Percentiles rank a stretch among this genome's conserved stretches.
Conservation (phyloP, 2,797 vertebrate genomes). For the Esox lucius region DNA sequence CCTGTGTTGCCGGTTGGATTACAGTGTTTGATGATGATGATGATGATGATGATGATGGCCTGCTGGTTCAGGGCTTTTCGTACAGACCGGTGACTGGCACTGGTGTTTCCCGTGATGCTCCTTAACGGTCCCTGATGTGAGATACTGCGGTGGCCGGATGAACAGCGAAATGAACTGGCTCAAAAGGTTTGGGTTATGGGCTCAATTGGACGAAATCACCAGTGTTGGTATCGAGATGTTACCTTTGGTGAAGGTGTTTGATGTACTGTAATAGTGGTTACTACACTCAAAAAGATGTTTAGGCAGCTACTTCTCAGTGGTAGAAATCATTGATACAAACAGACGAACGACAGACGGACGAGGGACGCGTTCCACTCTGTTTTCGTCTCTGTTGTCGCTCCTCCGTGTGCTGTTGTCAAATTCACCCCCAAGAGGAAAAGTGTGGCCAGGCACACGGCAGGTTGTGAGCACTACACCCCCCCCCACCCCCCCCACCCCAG, state of each 20-base stretch:
- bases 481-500: neutral
- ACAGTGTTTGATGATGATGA: conserved; percentile 44
- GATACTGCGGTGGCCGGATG: neutral
- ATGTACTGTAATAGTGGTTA: neutral
- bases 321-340: neutral
- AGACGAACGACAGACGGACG: no score
- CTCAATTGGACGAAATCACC: neutral
- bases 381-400: neutral
- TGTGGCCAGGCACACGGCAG: conserved; percentile 20
- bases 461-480: neutral
- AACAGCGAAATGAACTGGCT: neutral
- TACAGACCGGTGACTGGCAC: conserved; percentile 27
- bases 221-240: neutral
- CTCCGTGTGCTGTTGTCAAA: neutral
- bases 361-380: neutral
- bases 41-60: conserved; percentile 29
- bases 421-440: neutral
- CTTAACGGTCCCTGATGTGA: neutral
- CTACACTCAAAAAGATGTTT: neutral
- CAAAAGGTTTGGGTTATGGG: neutral
- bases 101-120: neutral
- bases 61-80: conserved; percentile 35
- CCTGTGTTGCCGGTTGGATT: conserved; percentile 26
- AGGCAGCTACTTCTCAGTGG: neutral
- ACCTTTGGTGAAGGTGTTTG: neutral